Conservation (phyloP, 1,140 invertebrate genomes). For the Varroa destructor region DNA sequence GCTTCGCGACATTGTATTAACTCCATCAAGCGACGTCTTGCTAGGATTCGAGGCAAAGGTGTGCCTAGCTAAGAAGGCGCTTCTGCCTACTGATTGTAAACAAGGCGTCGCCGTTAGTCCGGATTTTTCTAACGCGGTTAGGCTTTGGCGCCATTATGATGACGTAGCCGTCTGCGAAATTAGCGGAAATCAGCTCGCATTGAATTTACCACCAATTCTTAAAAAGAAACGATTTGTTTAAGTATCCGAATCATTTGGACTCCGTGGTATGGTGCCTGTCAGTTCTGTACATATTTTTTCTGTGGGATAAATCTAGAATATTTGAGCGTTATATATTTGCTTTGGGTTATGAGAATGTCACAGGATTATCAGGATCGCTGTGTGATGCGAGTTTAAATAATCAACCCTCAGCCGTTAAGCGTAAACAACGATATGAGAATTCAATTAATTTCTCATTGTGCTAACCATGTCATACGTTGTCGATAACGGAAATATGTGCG, state of each 20-base stretch:
- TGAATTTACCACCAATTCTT: background rate
- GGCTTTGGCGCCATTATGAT: constrained; percentile 6
- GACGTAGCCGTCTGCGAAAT: constrained; percentile 16
- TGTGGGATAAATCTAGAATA: no score
- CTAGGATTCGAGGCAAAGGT: constrained; percentile 15
- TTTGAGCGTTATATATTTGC: no score
- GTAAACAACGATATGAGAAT: no score
- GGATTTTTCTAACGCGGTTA: constrained; percentile 12
- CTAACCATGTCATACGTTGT: no score
- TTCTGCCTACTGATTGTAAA: background rate
- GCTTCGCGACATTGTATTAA: constrained; percentile 4
- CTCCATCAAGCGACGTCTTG: constrained; percentile 4
- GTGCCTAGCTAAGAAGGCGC: background rate
- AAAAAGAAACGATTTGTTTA: constrained; percentile 28
- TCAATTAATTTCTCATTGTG: no score
- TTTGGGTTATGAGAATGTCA: no score
- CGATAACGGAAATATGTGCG: no score
- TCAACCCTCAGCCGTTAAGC: no score
- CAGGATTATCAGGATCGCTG: no score
- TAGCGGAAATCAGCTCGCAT: constrained; percentile 10
- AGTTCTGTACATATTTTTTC: no score
- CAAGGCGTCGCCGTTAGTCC: constrained; percentile 6
- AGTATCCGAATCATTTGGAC: background rate
- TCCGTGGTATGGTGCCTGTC: no score
- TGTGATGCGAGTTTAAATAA: no score